Percentiles rank a stretch among this genome's conserved stretches.
Conservation (phyloP, 2,797 vertebrate genomes). For the Coreius guichenoti region DNA sequence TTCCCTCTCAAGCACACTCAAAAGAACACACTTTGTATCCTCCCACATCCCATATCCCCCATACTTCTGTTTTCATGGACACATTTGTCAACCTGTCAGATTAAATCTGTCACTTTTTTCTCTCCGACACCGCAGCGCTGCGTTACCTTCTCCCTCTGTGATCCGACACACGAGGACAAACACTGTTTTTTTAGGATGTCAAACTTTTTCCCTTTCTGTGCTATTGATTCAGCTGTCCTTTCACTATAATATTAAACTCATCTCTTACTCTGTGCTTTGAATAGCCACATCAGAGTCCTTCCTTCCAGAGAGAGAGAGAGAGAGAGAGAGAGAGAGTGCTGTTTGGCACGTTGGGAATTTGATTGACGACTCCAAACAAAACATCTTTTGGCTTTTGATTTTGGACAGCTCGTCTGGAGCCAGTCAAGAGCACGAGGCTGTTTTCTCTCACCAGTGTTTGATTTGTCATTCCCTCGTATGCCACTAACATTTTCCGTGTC, state of each 20-base stretch:
- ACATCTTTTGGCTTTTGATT: slow-evolving; percentile 9
- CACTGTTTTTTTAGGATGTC: slow-evolving; percentile 57
- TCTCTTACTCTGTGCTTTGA: slow-evolving; percentile 13
- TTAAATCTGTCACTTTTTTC: slow-evolving; percentile 77
- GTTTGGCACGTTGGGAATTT: slow-evolving; percentile 28
- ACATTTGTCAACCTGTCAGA: slow-evolving; percentile 82
- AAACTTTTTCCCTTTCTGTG: slow-evolving; percentile 61
- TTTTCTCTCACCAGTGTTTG: slow-evolving; percentile 1
- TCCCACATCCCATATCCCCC: slow-evolving; percentile 61
- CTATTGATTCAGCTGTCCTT: slow-evolving; percentile 14
- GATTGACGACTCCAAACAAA: slow-evolving; percentile 45
- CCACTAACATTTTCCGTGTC: not conserved
- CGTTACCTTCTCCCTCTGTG: slow-evolving; percentile 67
- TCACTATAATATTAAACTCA: slow-evolving; percentile 24
- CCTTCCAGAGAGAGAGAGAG: not conserved
- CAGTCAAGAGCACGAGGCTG: slow-evolving; percentile 14
- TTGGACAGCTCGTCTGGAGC: slow-evolving; percentile 20
- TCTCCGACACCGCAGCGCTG: slow-evolving; percentile 68
- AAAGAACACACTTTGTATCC: slow-evolving; percentile 62
- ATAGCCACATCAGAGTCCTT: slow-evolving; percentile 6
- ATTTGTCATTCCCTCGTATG: not conserved
- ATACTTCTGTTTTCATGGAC: slow-evolving; percentile 75
- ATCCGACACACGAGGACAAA: slow-evolving; percentile 74
- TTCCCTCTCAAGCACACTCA: slow-evolving; percentile 53
- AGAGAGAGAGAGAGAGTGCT: not conserved